phyloP scores from a whole-genome alignment of 1,140 invertebrate genomes.

The Sycophila sp. region DNA sequence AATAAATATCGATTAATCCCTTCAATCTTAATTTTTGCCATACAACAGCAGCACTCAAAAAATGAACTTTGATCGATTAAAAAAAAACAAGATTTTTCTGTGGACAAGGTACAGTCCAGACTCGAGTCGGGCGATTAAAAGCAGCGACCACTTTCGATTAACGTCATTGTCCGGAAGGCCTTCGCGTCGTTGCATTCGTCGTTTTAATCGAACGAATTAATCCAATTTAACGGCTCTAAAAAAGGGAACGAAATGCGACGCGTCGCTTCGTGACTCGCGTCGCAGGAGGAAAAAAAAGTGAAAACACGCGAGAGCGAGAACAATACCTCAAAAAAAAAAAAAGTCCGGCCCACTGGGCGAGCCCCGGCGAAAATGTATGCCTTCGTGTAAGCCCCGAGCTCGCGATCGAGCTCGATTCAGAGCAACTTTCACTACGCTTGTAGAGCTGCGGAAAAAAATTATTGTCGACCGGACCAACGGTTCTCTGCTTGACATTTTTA shows the following conservation, averaged over 20 bases:
- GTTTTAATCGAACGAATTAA: slow-evolving; percentile 13
- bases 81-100: too few relatives aligned
- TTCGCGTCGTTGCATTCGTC: not conserved
- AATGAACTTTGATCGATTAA: too few relatives aligned
- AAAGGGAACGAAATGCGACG: not conserved
- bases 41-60: too few relatives aligned
- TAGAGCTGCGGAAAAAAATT: not conserved
- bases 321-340: slow-evolving; percentile 5
- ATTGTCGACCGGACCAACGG: too few relatives aligned
- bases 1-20: too few relatives aligned
- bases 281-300: slow-evolving; percentile 1
- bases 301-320: not conserved
- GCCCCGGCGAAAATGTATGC: too few relatives aligned
- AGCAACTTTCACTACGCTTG: not conserved
- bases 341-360: too few relatives aligned
- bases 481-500: too few relatives aligned
- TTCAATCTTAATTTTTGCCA: too few relatives aligned
- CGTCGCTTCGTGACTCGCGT: not conserved
- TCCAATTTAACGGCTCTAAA: not conserved
- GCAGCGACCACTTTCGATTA: not conserved
- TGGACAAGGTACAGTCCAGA: too few relatives aligned
- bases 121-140: too few relatives aligned
- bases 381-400: too few relatives aligned
- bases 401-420: not conserved
- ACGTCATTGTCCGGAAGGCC: not conserved